Conservation (phyloP, 30 jellyfish, hydroid and myxozoan species). For the Cassiopea andromeda region DNA sequence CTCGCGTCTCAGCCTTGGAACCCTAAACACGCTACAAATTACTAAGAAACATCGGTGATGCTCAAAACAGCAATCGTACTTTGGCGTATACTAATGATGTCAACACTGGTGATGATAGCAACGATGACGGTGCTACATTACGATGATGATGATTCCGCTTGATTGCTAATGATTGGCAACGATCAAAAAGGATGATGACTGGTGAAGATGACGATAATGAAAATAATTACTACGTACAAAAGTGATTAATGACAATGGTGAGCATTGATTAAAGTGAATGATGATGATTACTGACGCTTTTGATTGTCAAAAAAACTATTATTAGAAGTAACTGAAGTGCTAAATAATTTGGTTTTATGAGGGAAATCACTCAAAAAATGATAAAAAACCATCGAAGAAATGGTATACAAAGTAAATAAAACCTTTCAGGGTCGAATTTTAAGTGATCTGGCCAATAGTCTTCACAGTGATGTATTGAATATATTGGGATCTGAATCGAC, state of each 20-base stretch:
- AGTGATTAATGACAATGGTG: background rate
- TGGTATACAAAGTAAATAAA: background rate
- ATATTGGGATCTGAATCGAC: slow-evolving; percentile 14
- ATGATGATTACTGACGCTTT: background rate
- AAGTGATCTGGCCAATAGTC: slow-evolving; percentile 30
- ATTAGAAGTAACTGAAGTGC: background rate
- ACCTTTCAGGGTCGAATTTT: slow-evolving; percentile 61
- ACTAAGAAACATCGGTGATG: too few species aligned
- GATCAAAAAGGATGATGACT: background rate
- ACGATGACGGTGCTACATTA: background rate
- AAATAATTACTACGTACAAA: background rate
- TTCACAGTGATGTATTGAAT: slow-evolving; percentile 44
- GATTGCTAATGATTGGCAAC: background rate
- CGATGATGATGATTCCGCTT: background rate
- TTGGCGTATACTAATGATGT: too few species aligned
- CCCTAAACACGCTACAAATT: too few species aligned
- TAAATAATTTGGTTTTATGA: background rate
- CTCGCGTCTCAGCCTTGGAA: too few species aligned
- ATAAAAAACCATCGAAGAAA: background rate
- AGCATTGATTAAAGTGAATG: background rate
- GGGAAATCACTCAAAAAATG: background rate
- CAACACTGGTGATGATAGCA: too few species aligned
- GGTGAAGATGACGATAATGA: background rate
- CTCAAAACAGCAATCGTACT: too few species aligned
- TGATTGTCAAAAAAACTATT: background rate